phyloP scores from a whole-genome alignment of 35 echinoderm and acorn worm species.

The Ophioderma brevispina region DNA sequence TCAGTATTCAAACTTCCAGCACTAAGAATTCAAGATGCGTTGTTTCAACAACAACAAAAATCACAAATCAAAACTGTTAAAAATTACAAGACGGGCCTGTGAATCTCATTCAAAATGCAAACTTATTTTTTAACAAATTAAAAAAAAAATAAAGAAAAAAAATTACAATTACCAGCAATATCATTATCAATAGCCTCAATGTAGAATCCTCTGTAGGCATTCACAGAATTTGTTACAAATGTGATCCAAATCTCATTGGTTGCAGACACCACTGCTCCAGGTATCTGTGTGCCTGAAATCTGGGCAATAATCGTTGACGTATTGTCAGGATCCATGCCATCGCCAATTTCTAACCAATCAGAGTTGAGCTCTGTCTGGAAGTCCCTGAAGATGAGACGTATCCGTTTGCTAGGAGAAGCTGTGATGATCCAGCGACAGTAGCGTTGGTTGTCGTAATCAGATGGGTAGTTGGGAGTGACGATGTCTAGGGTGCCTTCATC shows the following conservation, averaged over 20 bases:
- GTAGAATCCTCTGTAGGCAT: conserved; percentile 49
- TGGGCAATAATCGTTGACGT: conserved; percentile 36
- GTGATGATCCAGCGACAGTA: conserved; percentile 88
- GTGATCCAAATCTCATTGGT: conserved; percentile 71
- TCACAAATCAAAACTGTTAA: no score
- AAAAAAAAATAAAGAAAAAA: no score
- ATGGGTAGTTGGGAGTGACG: conserved; percentile 75
- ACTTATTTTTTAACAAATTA: no score
- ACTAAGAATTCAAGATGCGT: no score
- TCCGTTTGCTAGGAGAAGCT: conserved; percentile 10
- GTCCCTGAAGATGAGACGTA: conserved; percentile 68
- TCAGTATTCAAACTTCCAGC: no score
- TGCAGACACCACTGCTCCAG: conserved; percentile 68
- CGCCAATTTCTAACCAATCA: conserved; percentile 76
- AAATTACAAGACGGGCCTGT: no score
- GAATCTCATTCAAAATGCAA: no score
- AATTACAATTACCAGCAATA: conserved; percentile 83
- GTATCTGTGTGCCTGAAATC: conserved; percentile 67
- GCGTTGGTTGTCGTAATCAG: conserved; percentile 46
- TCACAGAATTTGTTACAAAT: conserved; percentile 52
- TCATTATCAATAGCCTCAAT: conserved; percentile 69
- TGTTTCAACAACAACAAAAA: no score
- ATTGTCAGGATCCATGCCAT: conserved; percentile 59
- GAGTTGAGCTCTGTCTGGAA: conserved; percentile 70
- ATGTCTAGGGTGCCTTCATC: conserved; percentile 38